Percentiles rank a stretch among this genome's conserved stretches.
Evolutionary conservation across 2,113 vertebrate species (phyloP).

Genomic region (Crotalus viridis): DNA sequence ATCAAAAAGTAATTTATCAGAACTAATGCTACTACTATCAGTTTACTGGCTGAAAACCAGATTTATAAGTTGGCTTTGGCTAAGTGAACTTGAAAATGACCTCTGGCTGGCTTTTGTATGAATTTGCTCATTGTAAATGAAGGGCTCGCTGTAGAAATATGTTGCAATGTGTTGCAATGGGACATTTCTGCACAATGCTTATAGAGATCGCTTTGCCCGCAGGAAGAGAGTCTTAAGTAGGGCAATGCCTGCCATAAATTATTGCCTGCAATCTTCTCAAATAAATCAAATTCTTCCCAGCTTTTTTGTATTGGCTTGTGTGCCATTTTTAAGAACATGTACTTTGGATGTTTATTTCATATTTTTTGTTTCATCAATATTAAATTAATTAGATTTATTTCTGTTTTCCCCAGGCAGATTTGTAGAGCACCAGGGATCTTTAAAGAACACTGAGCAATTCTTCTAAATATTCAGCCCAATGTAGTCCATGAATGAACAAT

Average conservation of each 20-base stretch:
- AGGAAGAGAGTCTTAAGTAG: not conserved
- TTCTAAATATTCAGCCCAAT: not conserved
- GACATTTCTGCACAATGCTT: not conserved
- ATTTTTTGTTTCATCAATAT: not conserved
- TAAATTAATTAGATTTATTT: not conserved
- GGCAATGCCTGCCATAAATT: not conserved
- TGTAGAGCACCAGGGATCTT: not conserved
- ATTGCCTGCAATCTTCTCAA: not conserved
- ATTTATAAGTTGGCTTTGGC: not conserved
- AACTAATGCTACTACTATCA: conserved; percentile 6
- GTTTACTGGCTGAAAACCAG: conserved; percentile 10
- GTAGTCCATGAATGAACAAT: too few relatives aligned
- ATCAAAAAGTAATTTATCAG: conserved; percentile 1
- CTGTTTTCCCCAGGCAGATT: not conserved
- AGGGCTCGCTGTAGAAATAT: not conserved
- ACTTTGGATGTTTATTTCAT: not conserved
- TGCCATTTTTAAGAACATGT: not conserved
- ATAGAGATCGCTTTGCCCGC: not conserved
- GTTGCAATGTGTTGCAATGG: not conserved
- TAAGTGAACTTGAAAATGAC: not conserved
- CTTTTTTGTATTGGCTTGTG: not conserved
- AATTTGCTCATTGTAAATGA: conserved; percentile 21
- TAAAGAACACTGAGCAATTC: not conserved
- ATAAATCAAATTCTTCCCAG: not conserved
- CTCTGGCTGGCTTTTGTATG: conserved; percentile 20